Base-by-base conservation (phyloP, 2,113 vertebrate genomes). In the Thamnaconus septentrionalis region DNA sequence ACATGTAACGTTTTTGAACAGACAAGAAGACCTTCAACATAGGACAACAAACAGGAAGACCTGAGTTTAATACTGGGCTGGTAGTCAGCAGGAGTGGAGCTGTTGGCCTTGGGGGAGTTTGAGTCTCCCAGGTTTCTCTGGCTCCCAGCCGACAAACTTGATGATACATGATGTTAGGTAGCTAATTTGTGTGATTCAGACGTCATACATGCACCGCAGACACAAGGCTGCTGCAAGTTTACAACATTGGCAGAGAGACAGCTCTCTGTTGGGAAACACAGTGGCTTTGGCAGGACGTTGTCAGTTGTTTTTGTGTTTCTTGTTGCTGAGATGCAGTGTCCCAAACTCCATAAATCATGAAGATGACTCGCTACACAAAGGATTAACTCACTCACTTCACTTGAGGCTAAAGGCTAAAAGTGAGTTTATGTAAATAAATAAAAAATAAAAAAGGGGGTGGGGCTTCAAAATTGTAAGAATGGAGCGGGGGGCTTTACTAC, bases 301-400 rank as follows among this genome's bases (percentile, higher is more conserved):
- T 54, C 60, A 39, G 56, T 31, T 39, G 41, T 61, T 58, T 64
- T 46, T 60, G 12, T 49, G 85, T 89, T 87, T 89, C 86, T 76
- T 87, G 89, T 89, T 81, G 44, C 8, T 6, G 4, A 3, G 18
- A 10, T 44, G 52, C 12, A 50, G 4, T 11, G 0, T 18, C 48
- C 60, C 64, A 67, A 52, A 52, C 42, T 52, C 47, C 9, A 12
- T 10, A 4, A 42, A 39, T 11, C 8, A n/a, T 11, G 9, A 66
- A 31, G 5, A 9, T 41, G 41, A 6, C 45, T 55, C 4, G 10
- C 3, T 43, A 2, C 18, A 31, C 18, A 31, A 31, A 31, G 18
- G 18, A 31, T 31, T 31, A 31, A 31, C 18, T 31, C 18, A 31
- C 18, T 31, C 18, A 31, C 18, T 31, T 31, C 18, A 31, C 18